phyloP scores from a whole-genome alignment of 1,140 invertebrate genomes.

The Theocolax elegans region DNA sequence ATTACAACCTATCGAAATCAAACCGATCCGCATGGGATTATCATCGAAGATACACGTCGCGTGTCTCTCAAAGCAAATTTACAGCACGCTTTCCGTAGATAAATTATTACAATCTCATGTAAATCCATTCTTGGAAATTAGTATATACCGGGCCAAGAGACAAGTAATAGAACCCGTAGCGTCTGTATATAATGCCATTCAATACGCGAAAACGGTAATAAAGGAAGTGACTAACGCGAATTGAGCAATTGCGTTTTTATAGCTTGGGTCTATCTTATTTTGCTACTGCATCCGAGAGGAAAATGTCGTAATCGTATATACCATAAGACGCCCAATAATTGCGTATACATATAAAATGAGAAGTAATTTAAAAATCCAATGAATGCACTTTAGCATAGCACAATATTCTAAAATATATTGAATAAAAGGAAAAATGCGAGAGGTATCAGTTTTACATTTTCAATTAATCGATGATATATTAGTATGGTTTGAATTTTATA shows the following conservation, averaged over 20 bases:
- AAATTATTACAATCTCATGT: constrained; percentile 23
- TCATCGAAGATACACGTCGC: no score
- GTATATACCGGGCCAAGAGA: no score
- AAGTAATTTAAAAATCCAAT: constrained; percentile 36
- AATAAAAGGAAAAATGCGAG: no score
- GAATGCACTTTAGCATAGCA: no score
- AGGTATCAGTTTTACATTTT: no score
- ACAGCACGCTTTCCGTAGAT: background rate
- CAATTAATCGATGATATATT: no score
- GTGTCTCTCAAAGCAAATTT: constrained; percentile 1
- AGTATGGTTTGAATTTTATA: no score
- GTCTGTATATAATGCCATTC: background rate
- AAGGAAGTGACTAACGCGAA: constrained; percentile 39
- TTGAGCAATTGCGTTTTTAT: constrained; percentile 41
- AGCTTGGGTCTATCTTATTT: background rate
- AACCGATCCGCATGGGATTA: no score
- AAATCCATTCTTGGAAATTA: constrained; percentile 13
- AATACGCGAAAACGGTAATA: constrained; percentile 21
- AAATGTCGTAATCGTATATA: constrained; percentile 45
- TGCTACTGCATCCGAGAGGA: background rate
- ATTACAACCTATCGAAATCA: no score
- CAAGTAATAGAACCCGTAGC: no score
- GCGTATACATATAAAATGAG: constrained; percentile 55
- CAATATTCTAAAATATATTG: no score
- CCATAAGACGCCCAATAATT: constrained; percentile 51